phyloP scores from a whole-genome alignment of 2,797 vertebrate species.

The Pangasius mekongensis region DNA sequence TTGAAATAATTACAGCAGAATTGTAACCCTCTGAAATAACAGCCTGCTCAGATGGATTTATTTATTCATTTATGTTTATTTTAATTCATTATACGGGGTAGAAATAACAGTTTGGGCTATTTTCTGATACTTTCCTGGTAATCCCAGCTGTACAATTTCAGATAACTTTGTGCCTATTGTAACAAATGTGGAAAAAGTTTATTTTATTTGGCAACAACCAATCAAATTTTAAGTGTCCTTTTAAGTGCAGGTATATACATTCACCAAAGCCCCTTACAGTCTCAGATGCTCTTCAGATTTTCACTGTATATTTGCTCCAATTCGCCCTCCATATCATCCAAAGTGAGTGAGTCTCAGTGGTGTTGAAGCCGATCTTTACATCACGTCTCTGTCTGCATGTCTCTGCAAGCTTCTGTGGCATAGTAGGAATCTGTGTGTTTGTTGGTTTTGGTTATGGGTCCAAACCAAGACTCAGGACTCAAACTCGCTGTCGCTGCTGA shows the following conservation, averaged over 20 bases:
- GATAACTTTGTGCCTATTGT: neutral
- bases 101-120: neutral
- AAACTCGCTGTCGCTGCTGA: slow-evolving; percentile 82
- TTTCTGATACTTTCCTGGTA: neutral
- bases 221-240: slow-evolving; percentile 40
- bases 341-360: neutral
- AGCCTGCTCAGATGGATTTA: neutral
- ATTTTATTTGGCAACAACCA: slow-evolving; percentile 32
- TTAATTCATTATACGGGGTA: neutral
- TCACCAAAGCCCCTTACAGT: neutral
- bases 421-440: slow-evolving; percentile 8
- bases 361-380: neutral
- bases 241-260: slow-evolving; percentile 70
- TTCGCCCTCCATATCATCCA: neutral
- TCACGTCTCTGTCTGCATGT: neutral
- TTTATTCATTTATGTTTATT: neutral
- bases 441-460: neutral
- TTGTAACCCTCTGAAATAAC: slow-evolving; percentile 3
- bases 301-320: neutral
- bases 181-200: neutral
- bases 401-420: slow-evolving; percentile 32
- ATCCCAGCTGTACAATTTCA: neutral
- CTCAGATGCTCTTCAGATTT: neutral
- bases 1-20: slow-evolving; percentile 15
- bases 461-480: slow-evolving; percentile 69